Evolutionary conservation across 2,797 vertebrate species (phyloP), one percentile per base, ranked within the genome.

Genomic region (Brotogeris chrysoptera): DNA sequence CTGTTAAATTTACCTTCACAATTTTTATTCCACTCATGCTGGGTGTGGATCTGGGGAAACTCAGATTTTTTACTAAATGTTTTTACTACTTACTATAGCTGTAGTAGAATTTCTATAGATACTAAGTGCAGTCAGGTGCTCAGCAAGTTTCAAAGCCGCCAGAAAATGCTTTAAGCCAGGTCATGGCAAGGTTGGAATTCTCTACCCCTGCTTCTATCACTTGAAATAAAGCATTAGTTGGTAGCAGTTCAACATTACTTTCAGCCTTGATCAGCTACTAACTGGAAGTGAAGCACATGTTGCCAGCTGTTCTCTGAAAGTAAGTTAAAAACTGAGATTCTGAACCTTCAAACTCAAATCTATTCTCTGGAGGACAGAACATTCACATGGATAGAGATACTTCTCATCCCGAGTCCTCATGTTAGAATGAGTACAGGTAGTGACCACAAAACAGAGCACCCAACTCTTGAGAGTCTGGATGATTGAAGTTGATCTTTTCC

Each of bases 1-100:
- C 53, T 64, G 77, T 92, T 88, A 95, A 90, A 73, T 88, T 90
- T 90, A 85, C 83, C 86, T 94, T 81, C 86, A 41, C 46, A 76
- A 88, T 88, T 90, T 83, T 90, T 86, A 92, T 70, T 90, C 41
- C 24, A 30, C 44, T 90, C 78, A 28, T 39, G 25, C 39, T 57
- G 88, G 74, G 50, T 71, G 43, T 49, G 55, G 82, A 86, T 43
- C 30, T 25, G 68, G 94, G 57, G 27, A 89, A 82, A 28, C 70
- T 63, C 73, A 23, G 41, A 86, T 50, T 83, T 95, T 91, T 72
- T 30, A 82, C 36, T 50, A 52, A 46, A 65, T 38, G 73, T 52
- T 94, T 92, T 92, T 83, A 88, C 69, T 90, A 80, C 57, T 57
- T 73, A 39, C 64, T 92, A 34, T 34, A 55, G 65, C 61, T 79